Evolutionary conservation across 2,888 invertebrate genomes (phyloP).

Genomic region (Leptarthrus brevirostris): DNA sequence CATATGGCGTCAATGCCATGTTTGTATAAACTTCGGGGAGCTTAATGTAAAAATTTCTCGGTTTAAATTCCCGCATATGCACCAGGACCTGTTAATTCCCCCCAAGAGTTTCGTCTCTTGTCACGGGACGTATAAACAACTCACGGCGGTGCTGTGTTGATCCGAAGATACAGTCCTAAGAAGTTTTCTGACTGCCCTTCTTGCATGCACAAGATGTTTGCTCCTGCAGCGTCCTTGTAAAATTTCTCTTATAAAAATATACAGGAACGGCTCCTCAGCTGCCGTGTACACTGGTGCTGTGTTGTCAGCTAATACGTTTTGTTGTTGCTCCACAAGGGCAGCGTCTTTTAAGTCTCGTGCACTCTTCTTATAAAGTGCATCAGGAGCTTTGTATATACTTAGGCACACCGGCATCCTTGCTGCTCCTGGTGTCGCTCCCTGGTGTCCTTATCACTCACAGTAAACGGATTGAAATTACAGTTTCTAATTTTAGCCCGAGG

Average conservation of each 20-base stretch:
- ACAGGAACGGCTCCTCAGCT: neutral
- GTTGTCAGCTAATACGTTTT: neutral
- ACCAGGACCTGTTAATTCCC: conserved; percentile 14
- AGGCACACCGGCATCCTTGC: neutral
- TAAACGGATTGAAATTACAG: conserved; percentile 34
- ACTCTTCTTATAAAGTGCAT: neutral
- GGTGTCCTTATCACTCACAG: neutral
- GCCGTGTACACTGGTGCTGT: neutral
- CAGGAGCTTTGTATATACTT: neutral
- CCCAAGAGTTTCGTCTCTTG: neutral
- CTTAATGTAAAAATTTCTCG: conserved; percentile 34
- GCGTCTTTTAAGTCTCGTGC: neutral
- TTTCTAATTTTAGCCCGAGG: conserved; percentile 39
- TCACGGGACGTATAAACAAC: neutral
- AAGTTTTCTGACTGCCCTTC: neutral
- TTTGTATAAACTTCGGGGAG: conserved; percentile 6
- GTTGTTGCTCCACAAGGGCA: neutral
- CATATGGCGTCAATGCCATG: conserved; percentile 7
- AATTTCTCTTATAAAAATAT: neutral
- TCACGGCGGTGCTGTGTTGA: neutral
- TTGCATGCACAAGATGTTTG: neutral
- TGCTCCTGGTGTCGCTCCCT: neutral
- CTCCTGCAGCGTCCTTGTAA: neutral
- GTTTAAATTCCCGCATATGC: conserved; percentile 24
- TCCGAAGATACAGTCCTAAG: neutral